Evolutionary conservation across 1,140 invertebrate genomes (phyloP).

Genomic region (Rhizoglyphus robini): DNA sequence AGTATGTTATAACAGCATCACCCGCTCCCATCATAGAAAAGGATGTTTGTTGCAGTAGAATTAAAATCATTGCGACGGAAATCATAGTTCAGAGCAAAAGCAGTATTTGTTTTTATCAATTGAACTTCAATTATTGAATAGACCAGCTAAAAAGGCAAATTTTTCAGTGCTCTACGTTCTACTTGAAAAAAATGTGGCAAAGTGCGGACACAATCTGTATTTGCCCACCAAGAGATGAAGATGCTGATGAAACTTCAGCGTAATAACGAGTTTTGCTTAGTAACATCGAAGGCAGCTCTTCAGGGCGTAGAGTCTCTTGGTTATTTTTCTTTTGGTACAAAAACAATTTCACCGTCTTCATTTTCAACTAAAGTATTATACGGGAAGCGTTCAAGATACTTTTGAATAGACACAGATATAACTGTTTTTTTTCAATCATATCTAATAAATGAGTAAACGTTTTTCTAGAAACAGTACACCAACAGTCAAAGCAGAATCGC

Average conservation of each 20-base stretch:
- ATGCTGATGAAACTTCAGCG: slow-evolving; percentile 45
- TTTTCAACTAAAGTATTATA: slow-evolving; percentile 63
- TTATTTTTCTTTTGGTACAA: slow-evolving; percentile 59
- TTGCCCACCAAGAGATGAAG: slow-evolving; percentile 4
- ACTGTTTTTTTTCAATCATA: slow-evolving; percentile 72
- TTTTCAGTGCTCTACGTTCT: slow-evolving; percentile 66
- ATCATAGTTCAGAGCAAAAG: slow-evolving; percentile 93
- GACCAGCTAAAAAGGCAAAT: slow-evolving; percentile 70
- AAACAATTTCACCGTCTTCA: slow-evolving; percentile 54
- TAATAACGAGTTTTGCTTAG: slow-evolving; percentile 70
- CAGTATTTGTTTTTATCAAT: slow-evolving; percentile 87
- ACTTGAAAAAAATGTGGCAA: slow-evolving; percentile 93
- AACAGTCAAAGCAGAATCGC: slow-evolving; percentile 76
- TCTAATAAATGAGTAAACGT: slow-evolving; percentile 73
- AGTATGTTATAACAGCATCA: slow-evolving; percentile 76
- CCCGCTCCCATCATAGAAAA: slow-evolving; percentile 95
- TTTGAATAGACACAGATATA: slow-evolving; percentile 74
- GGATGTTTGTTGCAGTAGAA: slow-evolving; percentile 65
- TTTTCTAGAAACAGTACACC: slow-evolving; percentile 74
- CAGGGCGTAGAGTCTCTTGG: slow-evolving; percentile 54
- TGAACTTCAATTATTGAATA: slow-evolving; percentile 84
- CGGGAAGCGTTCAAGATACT: slow-evolving; percentile 73
- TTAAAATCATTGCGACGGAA: slow-evolving; percentile 90
- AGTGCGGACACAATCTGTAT: slow-evolving; percentile 75
- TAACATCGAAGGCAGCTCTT: slow-evolving; percentile 82